Percentiles rank a stretch among this genome's conserved stretches.
Conservation (phyloP, 2,888 invertebrate species). For the Lamproptera curius region DNA sequence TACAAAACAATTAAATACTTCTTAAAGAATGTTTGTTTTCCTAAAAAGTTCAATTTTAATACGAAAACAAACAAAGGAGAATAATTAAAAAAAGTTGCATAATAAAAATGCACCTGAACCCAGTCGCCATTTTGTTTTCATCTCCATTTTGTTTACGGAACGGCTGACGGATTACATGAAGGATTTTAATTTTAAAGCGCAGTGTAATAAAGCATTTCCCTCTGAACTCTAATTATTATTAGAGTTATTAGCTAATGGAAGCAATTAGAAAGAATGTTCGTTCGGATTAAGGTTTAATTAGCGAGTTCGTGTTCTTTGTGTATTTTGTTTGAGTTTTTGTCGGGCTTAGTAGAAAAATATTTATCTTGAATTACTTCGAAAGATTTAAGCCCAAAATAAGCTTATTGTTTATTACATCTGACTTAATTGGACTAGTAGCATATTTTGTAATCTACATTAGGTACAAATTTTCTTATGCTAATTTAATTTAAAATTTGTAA, state of each 20-base stretch:
- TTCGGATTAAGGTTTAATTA: constrained; percentile 65
- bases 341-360: constrained; percentile 13
- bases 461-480: too few species aligned
- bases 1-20: too few species aligned
- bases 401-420: too few species aligned
- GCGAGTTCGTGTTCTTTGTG: constrained; percentile 45
- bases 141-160: constrained; percentile 36
- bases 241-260: constrained; percentile 61
- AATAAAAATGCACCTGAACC: constrained; percentile 21
- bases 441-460: too few species aligned
- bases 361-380: too few species aligned
- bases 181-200: constrained; percentile 42
- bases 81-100: constrained; percentile 20
- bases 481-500: too few species aligned
- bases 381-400: too few species aligned
- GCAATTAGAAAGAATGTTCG: constrained; percentile 57
- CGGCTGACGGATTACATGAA: constrained; percentile 64
- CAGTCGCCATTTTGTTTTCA: constrained; percentile 46
- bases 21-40: too few species aligned
- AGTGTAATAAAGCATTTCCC: constrained; percentile 63
- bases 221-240: constrained; percentile 58
- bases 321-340: constrained; percentile 26
- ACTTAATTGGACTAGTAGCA: too few species aligned
- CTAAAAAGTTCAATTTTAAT: too few species aligned
- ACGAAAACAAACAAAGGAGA: constrained; percentile 11